Evolutionary conservation across 2,797 vertebrate species (phyloP), one percentile per base, ranked within the genome.

Genomic region (Acipenser transmontanus): DNA sequence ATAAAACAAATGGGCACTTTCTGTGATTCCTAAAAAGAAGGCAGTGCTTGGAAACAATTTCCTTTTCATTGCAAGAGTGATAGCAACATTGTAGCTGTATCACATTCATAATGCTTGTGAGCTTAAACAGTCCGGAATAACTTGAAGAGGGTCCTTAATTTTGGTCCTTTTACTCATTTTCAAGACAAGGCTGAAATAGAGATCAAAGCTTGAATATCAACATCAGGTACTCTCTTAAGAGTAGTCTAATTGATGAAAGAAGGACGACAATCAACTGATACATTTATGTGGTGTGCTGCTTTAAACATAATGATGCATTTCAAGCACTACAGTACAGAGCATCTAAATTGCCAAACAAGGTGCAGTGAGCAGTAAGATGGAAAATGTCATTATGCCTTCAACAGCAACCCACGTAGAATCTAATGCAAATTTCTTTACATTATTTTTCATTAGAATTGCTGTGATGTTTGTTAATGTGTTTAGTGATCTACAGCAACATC

Each of bases 281-380:
- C 79, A 80, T 81, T 81, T 73, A 69, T 78, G 73, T 64, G 68
- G 68, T 79, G 71, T 80, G 78, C 75, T 63, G 76, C 74, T 83
- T 78, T 81, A 79, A 85, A 84, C 84, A 81, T 68, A 79, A 85
- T 76, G 67, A 74, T 82, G 81, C 80, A 87, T 88, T 88, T 84
- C 77, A 78, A 82, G 74, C 76, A 72, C 79, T 68, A 77, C 71
- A 34, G 34, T 34, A 83, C 77, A 79, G 77, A 59, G 50, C 62
- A 76, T 74, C 78, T 81, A 80, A 77, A 79, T 84, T 80, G 78
- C 12, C 34, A 48, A 66, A 48, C 48, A 52, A 8, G 56, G 77
- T 83, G 83, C 63, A 76, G 77, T 49, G 51, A 78, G 80, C 77
- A 82, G 82, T 85, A 83, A 85, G 80, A 34, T 34, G 34, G 34